Conservation (phyloP, 2,113 vertebrate species). For the Melanocharis versteri region DNA sequence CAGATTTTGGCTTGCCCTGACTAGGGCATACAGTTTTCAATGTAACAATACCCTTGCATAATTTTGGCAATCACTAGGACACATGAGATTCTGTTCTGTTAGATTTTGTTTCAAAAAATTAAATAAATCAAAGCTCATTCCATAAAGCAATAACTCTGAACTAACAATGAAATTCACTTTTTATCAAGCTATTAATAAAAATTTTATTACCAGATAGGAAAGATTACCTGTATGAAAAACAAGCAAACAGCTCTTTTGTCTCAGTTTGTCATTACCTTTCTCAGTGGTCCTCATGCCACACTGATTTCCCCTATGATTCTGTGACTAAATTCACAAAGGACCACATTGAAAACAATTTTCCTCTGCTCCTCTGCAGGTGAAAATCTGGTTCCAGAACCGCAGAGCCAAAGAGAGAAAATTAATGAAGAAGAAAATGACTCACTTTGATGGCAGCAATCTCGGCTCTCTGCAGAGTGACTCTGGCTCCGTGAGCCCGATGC, state of each 20-base stretch:
- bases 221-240: neutral
- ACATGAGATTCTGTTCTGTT: neutral
- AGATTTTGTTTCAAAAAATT: neutral
- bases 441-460: slow-evolving; percentile 79
- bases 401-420: slow-evolving; percentile 90
- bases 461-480: slow-evolving; percentile 89
- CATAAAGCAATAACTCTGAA: neutral
- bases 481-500: slow-evolving; percentile 85
- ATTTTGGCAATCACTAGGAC: neutral
- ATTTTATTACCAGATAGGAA: neutral
- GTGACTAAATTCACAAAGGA: neutral
- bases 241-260: neutral
- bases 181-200: neutral
- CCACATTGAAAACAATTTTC: neutral
- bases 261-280: neutral
- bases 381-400: slow-evolving; percentile 95
- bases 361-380: slow-evolving; percentile 76
- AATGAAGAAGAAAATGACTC: slow-evolving; percentile 92
- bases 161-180: neutral
- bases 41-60: neutral
- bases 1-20: neutral
- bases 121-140: neutral
- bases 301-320: neutral
- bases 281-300: neutral
- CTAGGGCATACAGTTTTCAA: neutral